phyloP scores from a whole-genome alignment of 2,888 invertebrate species.

The Dione juno region DNA sequence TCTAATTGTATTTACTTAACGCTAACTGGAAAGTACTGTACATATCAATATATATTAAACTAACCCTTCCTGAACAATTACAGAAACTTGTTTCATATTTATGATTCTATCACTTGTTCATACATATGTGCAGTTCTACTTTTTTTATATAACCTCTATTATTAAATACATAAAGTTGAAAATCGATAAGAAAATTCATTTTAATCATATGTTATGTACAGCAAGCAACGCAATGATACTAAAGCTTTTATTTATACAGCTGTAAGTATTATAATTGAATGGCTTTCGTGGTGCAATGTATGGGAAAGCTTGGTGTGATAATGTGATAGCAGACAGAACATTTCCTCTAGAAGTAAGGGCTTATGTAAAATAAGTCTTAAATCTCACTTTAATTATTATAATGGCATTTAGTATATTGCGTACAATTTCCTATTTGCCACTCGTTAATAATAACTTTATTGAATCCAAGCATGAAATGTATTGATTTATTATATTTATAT shows the following conservation, averaged over 20 bases:
- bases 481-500: constrained; percentile 21
- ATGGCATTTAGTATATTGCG: constrained; percentile 22
- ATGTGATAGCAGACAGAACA: constrained; percentile 52
- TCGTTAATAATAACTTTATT: constrained; percentile 22
- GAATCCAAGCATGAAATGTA: constrained; percentile 8
- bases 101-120: constrained; percentile 29
- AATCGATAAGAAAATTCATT: constrained; percentile 10
- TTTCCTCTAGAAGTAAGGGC: constrained; percentile 50
- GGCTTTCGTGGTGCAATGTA: constrained; percentile 30
- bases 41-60: constrained; percentile 38
- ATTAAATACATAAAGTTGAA: not conserved
- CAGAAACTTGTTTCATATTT: constrained; percentile 43
- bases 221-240: constrained; percentile 9
- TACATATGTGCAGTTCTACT: constrained; percentile 24
- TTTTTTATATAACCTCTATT: constrained; percentile 12
- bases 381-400: constrained; percentile 30
- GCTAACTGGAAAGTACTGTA: constrained; percentile 18
- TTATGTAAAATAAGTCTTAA: constrained; percentile 42
- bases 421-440: constrained; percentile 25
- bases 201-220: constrained; percentile 27
- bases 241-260: constrained; percentile 13
- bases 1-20: constrained; percentile 10
- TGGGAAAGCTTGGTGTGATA: constrained; percentile 58
- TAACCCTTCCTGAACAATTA: constrained; percentile 46
- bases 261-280: constrained; percentile 3